Evolutionary conservation across 2,797 vertebrate species (phyloP).

Genomic region (Phataginus tricuspis): DNA sequence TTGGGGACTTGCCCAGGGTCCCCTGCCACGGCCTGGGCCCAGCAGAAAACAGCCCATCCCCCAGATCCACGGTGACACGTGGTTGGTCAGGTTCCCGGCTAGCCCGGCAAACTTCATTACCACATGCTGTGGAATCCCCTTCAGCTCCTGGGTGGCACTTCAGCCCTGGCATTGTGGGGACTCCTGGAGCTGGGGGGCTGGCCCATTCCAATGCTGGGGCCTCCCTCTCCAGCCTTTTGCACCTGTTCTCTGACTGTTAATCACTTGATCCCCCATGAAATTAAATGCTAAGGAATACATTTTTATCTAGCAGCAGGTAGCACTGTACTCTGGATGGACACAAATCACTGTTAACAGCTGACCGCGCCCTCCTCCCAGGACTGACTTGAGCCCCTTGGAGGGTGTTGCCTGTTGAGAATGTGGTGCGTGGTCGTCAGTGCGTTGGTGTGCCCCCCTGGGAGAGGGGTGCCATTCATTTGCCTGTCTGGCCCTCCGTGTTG

Average conservation of each 20-base stretch:
- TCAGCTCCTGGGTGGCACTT: neutral
- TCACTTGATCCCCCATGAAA: neutral
- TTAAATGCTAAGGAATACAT: neutral
- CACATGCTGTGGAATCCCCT: neutral
- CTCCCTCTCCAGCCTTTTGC: no score
- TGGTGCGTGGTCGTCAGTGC: rapidly evolving
- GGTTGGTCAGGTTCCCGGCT: neutral
- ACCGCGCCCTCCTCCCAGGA: neutral
- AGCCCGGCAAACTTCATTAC: neutral
- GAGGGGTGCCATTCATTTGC: neutral
- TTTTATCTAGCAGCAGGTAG: neutral
- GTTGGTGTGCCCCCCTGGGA: rapidly evolving
- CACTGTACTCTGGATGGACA: neutral
- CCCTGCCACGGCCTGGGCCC: rapidly evolving
- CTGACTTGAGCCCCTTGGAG: neutral
- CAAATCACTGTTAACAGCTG: neutral
- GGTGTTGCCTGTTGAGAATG: neutral
- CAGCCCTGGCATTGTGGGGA: neutral
- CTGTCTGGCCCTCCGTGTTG: neutral
- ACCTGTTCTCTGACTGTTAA: no score
- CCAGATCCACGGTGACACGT: neutral
- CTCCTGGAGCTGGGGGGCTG: no score
- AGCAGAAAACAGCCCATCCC: neutral
- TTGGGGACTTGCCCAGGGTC: neutral
- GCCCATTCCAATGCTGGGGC: neutral